Evolutionary conservation across 2,888 invertebrate genomes (phyloP), one percentile per base, ranked within the genome.

Genomic region (Mesochorus sp.): DNA sequence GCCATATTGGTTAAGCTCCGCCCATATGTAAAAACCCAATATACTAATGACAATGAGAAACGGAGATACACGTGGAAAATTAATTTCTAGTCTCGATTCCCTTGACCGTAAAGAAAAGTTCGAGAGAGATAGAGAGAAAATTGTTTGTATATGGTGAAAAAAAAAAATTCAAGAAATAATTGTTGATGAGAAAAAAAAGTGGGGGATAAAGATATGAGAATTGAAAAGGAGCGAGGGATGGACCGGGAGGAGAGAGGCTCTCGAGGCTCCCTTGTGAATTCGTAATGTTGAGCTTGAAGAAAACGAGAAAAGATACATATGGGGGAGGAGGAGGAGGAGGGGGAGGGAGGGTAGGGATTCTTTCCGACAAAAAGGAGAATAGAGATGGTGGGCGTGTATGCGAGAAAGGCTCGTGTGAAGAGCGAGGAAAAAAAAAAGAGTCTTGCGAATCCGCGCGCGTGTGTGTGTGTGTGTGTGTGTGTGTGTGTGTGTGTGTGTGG

Each of bases 341-440:
- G 47, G 37, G 42, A 62, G n/a, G n/a, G n/a, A n/a, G n/a, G n/a
- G n/a, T n/a, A n/a, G n/a, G n/a, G n/a, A n/a, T n/a, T n/a, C n/a
- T n/a, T n/a, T n/a, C n/a, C n/a, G n/a, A n/a, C n/a, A 21, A 31
- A 34, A 61, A 39, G 21, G 70, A 62, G 37, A 61, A 37, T 44
- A 10, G 59, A 76, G 76, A 79, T 68, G 75, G 57, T 42, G 67
- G 51, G 74, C 21, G 66, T 42, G 71, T 72, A 44, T 28, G 10
- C 28, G 59, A 12, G 14, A 3, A 4, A 12, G 12, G 49, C 26
- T 39, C 24, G 55, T 34, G 5, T 31, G n/a, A n/a, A n/a, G n/a
- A n/a, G n/a, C n/a, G n/a, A n/a, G n/a, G n/a, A n/a, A n/a, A n/a
- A n/a, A n/a, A n/a, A n/a, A n/a, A n/a, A n/a, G n/a, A n/a, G n/a